Evolutionary conservation across 1,140 invertebrate genomes (phyloP), one percentile per base, ranked within the genome.

Genomic region (Cherax quadricarinatus): DNA sequence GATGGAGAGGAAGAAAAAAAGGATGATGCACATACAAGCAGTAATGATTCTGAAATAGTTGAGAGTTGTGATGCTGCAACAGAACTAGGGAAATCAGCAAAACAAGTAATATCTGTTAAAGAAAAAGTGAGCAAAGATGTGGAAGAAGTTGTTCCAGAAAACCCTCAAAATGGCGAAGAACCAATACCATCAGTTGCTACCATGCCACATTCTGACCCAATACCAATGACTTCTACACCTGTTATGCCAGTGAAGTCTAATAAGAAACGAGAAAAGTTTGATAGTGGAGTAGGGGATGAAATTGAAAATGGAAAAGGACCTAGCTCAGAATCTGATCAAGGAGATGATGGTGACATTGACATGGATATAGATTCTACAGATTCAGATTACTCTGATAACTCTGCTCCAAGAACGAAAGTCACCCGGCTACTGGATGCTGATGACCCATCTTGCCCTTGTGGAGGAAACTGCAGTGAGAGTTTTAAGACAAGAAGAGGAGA

Each of bases 221-320:
- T 91, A 12, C 90, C 90, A 53, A 80, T 80, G 57, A 41, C 49
- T 51, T 81, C 90, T 16, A 81, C 90, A 80, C 83, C 83, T n/a
- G 73, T 66, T 3, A 79, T 66, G 62, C 62, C 84, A n/a, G 75
- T 66, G 16, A 91, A 91, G 49, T 60, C 60, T 21, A 91, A 81
- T 53, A 91, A 91, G 51, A 91, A 91, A 82, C 84, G 90, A 66
- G 90, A 91, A 53, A 91, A 91, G 80, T 91, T 91, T 86, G 90
- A 91, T 24, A 91, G 90, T 73, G 90, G 90, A 14, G 90, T 91
- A 24, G 90, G 90, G 53, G 90, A 91, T 30, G 90, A 91, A 60
- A 91, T 91, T 48, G 90, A 91, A 60, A 91, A 91, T 73, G 90
- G 90, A 16, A 91, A 91, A 80, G 90, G 90, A 70, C 90, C 90